These are phyloP conservation scores for Silurus glanis DNA, from an alignment of 2,113 vertebrate species.

Conservation along the genomic window DNA sequence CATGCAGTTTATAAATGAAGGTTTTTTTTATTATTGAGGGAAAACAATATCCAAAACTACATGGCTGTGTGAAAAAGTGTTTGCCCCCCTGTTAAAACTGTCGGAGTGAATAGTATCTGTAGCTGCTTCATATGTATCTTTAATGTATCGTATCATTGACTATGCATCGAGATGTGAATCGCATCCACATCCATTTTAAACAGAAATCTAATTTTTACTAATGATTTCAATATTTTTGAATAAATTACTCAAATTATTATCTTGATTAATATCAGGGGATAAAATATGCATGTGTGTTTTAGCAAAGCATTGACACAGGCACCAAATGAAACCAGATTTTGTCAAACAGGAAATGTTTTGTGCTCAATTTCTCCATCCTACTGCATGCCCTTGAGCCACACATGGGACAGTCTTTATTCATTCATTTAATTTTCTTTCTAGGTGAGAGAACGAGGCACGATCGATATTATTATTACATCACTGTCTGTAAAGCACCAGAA, in stretches of 20 bases:
- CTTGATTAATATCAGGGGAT: not conserved
- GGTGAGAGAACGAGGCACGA: not conserved
- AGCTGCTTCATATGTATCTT: no score
- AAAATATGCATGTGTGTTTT: not conserved
- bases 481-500: not conserved
- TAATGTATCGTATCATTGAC: no score
- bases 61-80: no score
- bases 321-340: not conserved
- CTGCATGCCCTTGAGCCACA: not conserved
- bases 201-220: not conserved
- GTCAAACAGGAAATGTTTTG: not conserved
- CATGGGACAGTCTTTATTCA: not conserved
- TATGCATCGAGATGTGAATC: no score
- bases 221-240: not conserved
- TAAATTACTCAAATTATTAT: not conserved
- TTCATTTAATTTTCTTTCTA: not conserved
- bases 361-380: not conserved
- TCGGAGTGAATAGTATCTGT: no score
- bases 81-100: no score
- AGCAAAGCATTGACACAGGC: not conserved
- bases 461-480: constrained; percentile 4
- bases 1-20: no score
- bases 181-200: no score
- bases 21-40: no score
- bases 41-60: no score